Evolutionary conservation across 1,140 invertebrate genomes (phyloP), one percentile per base, ranked within the genome.

Genomic region (Philopotamus ludificatus): DNA sequence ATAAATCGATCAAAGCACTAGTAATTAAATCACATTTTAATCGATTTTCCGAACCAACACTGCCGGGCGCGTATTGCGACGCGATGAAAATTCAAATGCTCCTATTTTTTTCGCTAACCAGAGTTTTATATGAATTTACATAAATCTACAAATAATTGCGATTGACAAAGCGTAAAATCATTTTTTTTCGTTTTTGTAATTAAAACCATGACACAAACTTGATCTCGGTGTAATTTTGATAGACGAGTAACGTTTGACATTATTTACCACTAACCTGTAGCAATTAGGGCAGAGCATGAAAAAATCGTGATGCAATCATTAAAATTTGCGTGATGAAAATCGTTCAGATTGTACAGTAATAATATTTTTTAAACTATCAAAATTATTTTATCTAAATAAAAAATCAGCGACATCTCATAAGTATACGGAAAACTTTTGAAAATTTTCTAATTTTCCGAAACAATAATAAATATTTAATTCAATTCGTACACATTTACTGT

Each of bases 161-260:
- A 4, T 47, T 47, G 18, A 34, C 28, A 47, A 47, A 47, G 44
- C 44, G 44, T 47, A 47, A 47, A 47, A 47, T 47, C 18, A 16
- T n/a, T n/a, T n/a, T n/a, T 15, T 16, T 7, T 47, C 18, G 44
- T 9, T 4, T 47, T 7, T 47, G 10, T 47, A 8, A 47, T 47
- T 47, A 47, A 47, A 47, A 16, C 18, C 44, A 47, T 47, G 44
- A 53, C 50, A n/a, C 4, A 34, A 12, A 34, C 28, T 7, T 21
- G 8, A 20, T 23, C 4, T 53, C 50, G 8, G 3, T 9, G 8
- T 12, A 20, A 8, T 53, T 26, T 21, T 53, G 50, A 53, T 53
- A 21, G 21, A 26, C 9, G 20, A 3, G 22, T 53, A 53, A 53
- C 50, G 50, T 26, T 23, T 53, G 50, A 26, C 50, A 53, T 26